These are phyloP conservation scores for Craseonycteris thonglongyai DNA, from an alignment of 2,113 vertebrate species.

Conservation along the genomic window DNA sequence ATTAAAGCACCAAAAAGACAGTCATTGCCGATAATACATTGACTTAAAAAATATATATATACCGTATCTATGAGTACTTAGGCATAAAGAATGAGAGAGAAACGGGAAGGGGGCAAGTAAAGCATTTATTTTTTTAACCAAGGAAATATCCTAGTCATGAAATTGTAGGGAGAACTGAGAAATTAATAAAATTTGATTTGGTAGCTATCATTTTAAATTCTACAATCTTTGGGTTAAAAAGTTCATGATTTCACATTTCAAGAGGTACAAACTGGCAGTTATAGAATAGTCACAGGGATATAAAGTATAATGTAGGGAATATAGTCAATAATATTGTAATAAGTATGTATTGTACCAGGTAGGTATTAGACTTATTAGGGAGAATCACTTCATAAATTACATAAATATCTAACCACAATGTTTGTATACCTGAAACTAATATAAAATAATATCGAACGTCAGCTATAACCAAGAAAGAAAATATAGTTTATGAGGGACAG, in stretches of 20 bases:
- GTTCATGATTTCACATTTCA: background rate
- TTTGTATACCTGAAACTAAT: no score
- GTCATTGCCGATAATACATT: background rate
- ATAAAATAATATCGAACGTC: no score
- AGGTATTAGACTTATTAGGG: no score
- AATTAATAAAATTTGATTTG: background rate
- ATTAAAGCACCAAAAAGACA: background rate
- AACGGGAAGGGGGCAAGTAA: background rate
- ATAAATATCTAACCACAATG: no score
- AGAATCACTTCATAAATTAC: no score
- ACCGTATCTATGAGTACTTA: background rate
- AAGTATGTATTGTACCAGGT: no score
- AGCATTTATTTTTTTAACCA: background rate
- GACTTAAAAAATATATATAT: background rate
- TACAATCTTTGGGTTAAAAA: background rate
- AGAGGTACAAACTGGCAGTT: no score
- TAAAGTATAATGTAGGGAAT: no score
- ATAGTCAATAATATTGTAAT: no score
- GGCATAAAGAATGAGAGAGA: background rate
- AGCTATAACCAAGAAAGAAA: no score
- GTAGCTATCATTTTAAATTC: background rate
- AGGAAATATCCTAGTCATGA: background rate
- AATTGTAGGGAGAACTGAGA: background rate
- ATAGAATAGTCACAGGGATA: no score
- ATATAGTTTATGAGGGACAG: background rate